Conservation (phyloP, 2,888 invertebrate species). For the Mesodorylaimus sp. region DNA sequence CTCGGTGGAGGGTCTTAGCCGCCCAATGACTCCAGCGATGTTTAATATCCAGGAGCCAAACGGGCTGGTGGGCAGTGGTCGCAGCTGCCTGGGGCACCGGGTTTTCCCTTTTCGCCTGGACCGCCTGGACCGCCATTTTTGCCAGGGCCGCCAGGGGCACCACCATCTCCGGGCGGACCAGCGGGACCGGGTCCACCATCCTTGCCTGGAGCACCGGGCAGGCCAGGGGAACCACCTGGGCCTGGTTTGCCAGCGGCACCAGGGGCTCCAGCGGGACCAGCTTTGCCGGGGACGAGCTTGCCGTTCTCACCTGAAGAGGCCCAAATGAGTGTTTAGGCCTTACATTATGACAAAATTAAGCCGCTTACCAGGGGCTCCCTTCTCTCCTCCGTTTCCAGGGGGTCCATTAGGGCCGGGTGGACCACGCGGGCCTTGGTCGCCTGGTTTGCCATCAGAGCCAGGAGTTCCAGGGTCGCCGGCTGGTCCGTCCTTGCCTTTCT, state of each 20-base stretch:
- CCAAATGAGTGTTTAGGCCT: no score
- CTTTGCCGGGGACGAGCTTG: not conserved
- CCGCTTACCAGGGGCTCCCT: no score
- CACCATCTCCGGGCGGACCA: slow-evolving; percentile 9
- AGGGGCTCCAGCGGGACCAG: slow-evolving; percentile 4
- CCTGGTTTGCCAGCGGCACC: slow-evolving; percentile 2
- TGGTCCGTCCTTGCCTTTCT: slow-evolving; percentile 3
- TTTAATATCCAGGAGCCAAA: slow-evolving; percentile 6
- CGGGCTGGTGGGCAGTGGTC: slow-evolving; percentile 5
- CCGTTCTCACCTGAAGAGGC: not conserved
- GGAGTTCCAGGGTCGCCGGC: slow-evolving; percentile 21
- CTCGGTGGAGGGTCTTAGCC: no score
- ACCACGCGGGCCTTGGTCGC: slow-evolving; percentile 11
- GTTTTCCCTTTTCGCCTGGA: not conserved
- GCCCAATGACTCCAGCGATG: no score
- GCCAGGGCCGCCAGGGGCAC: slow-evolving; percentile 5
- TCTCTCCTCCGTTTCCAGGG: slow-evolving; percentile 16
- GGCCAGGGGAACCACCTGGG: not conserved
- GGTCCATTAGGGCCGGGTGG: slow-evolving; percentile 18
- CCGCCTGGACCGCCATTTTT: not conserved
- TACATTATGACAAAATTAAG: no score
- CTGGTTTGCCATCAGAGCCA: slow-evolving; percentile 15
- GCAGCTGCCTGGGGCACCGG: slow-evolving; percentile 2
- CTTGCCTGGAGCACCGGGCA: slow-evolving; percentile 4
- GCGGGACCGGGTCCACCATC: not conserved